Evolutionary conservation across 2,888 invertebrate species (phyloP), one percentile per base, ranked within the genome.

Genomic region (Dolomedes plantarius): DNA sequence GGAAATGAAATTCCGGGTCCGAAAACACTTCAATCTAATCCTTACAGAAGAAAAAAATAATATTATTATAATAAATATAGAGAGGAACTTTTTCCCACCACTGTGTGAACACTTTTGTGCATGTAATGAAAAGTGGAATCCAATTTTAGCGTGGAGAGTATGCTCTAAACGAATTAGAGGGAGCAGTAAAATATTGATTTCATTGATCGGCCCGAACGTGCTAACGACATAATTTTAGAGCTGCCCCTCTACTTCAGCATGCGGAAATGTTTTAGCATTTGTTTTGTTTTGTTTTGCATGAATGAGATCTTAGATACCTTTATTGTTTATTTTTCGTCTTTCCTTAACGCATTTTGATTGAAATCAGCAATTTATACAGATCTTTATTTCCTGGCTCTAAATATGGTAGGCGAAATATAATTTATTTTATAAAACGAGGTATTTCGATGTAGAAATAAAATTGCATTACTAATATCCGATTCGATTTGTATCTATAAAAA

Each of bases 71-170:
- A 71, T 75, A 75, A 69, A 62, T 64, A 46, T 46, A 39, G 16
- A 46, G 56, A 28, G 16, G 39, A 31, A 46, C 28, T 36, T 36
- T 36, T 36, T 62, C 19, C 28, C 29, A 29, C 0, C 0, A 29
- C 7, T 11, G 19, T 7, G 6, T 27, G 6, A 29, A 27, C 11
- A 23, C 23, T 64, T 72, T 65, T 32, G 72, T 32, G 65, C 29
- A 64, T 39, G 46, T 62, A 31, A 68, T 31, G 41, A 68, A n/a
- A 71, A 71, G 62, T 32, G 64, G 68, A 82, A 75, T 82, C 68
- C 82, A 82, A 82, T 82, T 82, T 82, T 29, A 23, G 64, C 69
- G 39, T 71, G 16, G 82, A 74, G 75, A 82, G 64, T 71, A 56
- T 62, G 69, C 29, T 64, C 69, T 75, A 82, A 82, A 71, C 75